Conservation (phyloP, 1,140 invertebrate genomes). For the Drosophila pseudoobscura region DNA sequence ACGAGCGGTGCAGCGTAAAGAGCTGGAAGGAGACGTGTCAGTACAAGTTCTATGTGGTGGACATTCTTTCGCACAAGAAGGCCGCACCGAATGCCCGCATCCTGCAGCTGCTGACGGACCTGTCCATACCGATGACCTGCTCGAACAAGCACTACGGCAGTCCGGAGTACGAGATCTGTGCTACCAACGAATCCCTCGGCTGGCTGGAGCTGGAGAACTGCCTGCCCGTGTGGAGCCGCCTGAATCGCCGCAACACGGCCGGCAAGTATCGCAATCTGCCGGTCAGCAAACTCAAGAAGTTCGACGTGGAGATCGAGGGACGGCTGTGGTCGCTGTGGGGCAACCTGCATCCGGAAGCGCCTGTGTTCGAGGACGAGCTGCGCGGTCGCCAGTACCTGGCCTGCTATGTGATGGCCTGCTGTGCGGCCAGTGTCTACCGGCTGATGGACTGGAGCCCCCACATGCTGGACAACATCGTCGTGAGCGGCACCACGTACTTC, state of each 20-base stretch:
- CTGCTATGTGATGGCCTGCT: slow-evolving; percentile 85
- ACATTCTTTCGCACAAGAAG: slow-evolving; percentile 71
- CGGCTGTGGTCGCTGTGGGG: slow-evolving; percentile 86
- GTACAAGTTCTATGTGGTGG: slow-evolving; percentile 71
- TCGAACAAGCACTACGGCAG: slow-evolving; percentile 55
- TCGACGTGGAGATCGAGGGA: slow-evolving; percentile 86
- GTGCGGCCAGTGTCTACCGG: slow-evolving; percentile 85
- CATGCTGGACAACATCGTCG: slow-evolving; percentile 86
- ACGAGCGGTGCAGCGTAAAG: slow-evolving; percentile 40
- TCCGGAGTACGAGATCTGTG: slow-evolving; percentile 72
- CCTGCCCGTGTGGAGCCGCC: slow-evolving; percentile 84
- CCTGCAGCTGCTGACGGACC: slow-evolving; percentile 71
- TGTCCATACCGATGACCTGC: slow-evolving; percentile 70
- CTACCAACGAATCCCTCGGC: slow-evolving; percentile 84
- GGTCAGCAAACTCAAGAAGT: slow-evolving; percentile 85
- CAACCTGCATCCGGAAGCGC: slow-evolving; percentile 84
- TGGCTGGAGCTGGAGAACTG: slow-evolving; percentile 84
- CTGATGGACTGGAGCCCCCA: slow-evolving; percentile 86
- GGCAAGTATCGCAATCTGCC: slow-evolving; percentile 84
- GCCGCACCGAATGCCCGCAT: slow-evolving; percentile 66
- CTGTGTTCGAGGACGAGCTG: slow-evolving; percentile 78
- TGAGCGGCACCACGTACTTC: slow-evolving; percentile 85
- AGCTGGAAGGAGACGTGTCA: slow-evolving; percentile 62
- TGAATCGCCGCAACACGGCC: slow-evolving; percentile 84
- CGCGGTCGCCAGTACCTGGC: slow-evolving; percentile 85